These are phyloP conservation scores for Tineola bisselliella DNA, from an alignment of 2,888 invertebrate genomes.

Conservation along the genomic window DNA sequence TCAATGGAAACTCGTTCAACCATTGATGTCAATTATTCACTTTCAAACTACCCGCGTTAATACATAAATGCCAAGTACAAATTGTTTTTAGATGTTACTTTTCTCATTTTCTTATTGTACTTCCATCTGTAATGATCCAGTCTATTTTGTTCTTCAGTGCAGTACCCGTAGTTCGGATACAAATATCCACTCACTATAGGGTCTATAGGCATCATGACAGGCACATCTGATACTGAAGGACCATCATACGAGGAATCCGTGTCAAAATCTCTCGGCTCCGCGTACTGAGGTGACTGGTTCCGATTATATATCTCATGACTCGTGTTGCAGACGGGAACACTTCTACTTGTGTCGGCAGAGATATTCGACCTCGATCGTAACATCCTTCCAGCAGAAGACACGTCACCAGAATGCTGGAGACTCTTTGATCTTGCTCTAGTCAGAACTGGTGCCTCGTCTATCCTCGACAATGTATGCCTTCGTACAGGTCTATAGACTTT, in stretches of 20 bases:
- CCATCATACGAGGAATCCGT: constrained; percentile 42
- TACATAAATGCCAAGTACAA: constrained; percentile 65
- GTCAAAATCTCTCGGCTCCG: constrained; percentile 45
- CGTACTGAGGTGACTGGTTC: constrained; percentile 50
- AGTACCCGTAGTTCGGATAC: constrained; percentile 50
- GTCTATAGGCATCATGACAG: constrained; percentile 48
- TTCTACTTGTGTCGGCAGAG: constrained; percentile 55
- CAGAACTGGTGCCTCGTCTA: constrained; percentile 42
- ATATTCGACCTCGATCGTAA: constrained; percentile 51
- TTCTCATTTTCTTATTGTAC: constrained; percentile 35
- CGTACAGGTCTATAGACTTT: constrained; percentile 49
- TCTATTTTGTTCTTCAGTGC: constrained; percentile 40
- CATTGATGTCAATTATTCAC: constrained; percentile 27
- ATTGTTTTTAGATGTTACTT: constrained; percentile 43
- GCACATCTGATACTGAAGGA: constrained; percentile 48
- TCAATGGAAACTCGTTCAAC: constrained; percentile 58
- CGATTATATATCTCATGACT: constrained; percentile 44
- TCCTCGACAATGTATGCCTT: constrained; percentile 49
- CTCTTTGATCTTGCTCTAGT: constrained; percentile 38
- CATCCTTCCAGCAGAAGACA: constrained; percentile 46
- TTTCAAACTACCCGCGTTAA: constrained; percentile 39
- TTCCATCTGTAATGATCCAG: constrained; percentile 34
- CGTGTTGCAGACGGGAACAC: constrained; percentile 55
- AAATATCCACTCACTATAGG: constrained; percentile 45
- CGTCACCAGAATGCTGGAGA: constrained; percentile 44